These are phyloP conservation scores for Tyria jacobaeae DNA, from an alignment of 2,888 invertebrate species.

Conservation along the genomic window DNA sequence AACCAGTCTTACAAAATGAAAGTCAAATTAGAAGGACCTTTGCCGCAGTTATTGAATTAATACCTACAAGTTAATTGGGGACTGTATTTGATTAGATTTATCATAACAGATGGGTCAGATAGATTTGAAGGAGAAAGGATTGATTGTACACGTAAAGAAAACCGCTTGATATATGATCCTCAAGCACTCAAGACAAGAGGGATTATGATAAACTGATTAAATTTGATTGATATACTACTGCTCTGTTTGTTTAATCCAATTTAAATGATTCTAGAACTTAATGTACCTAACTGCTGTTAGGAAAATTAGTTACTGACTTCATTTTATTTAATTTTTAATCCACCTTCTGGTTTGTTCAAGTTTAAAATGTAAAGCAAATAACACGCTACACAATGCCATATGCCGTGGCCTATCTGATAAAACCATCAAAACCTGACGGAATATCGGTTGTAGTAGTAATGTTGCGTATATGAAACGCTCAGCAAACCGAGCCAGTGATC, in stretches of 20 bases:
- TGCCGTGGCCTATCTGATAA: too few relatives aligned
- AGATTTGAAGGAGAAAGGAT: slow-evolving; percentile 4
- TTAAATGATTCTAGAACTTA: slow-evolving; percentile 8
- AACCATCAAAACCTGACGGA: too few relatives aligned
- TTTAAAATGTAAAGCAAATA: too few relatives aligned
- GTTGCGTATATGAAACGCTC: too few relatives aligned
- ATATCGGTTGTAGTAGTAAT: too few relatives aligned
- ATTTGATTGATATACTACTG: slow-evolving; percentile 7
- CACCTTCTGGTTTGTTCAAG: not conserved
- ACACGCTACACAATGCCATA: too few relatives aligned
- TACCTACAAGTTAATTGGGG: slow-evolving; percentile 12
- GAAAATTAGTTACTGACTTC: not conserved
- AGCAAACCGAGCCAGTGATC: too few relatives aligned
- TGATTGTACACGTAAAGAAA: slow-evolving; percentile 6
- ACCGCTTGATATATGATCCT: slow-evolving; percentile 6
- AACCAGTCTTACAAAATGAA: slow-evolving; percentile 6
- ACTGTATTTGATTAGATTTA: slow-evolving; percentile 11
- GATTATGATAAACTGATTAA: not conserved
- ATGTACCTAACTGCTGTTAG: not conserved
- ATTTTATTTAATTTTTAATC: not conserved
- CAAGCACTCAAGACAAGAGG: not conserved
- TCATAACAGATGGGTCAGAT: slow-evolving; percentile 2
- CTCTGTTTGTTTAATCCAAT: not conserved
- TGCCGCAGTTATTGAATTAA: slow-evolving; percentile 13
- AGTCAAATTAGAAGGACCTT: slow-evolving; percentile 11